Evolutionary conservation across 2,797 vertebrate species (phyloP), one percentile per base, ranked within the genome.

Genomic region (Hylomyscus alleni): DNA sequence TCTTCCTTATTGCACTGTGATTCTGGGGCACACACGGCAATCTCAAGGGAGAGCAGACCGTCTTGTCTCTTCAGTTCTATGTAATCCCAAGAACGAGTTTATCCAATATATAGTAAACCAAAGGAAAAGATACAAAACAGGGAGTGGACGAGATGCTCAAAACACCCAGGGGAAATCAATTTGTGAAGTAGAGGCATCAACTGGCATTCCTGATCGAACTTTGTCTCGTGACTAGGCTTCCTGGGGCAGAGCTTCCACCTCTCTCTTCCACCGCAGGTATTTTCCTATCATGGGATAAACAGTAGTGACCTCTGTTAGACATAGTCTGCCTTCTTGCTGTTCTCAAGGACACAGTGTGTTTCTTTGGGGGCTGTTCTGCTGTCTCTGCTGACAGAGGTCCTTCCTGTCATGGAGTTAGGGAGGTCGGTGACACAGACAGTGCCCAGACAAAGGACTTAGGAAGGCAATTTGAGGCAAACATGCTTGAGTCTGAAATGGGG

Each of bases 401-500:
- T 85, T 13, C 62, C 44, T n/a, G 62, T 52, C 44, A 84, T 40
- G n/a, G 60, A 50, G 60, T 67, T 22, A 58, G 31, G 44, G 44
- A 22, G 40, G 44, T 4, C 37, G 44, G 37, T 11, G 31, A 4
- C 44, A 31, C 65, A 34, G 31, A 67, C 65, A 67, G n/a, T 52
- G 20, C 62, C 31, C 31, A 67, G 60, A 65, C 29, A 50, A 67
- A 67, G 83, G 44, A 24, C 15, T n/a, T 34, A 69, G 47, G 12
- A 52, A 19, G 44, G 67, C 10, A 67, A 62, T 40, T 85, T 24
- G 31, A 86, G 44, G 62, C 83, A 86, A 52, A n/a, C 62, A 15
- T 52, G 83, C 44, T 86, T 86, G 65, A 65, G 12, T 85, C 83
- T 85, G 60, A 85, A 85, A 67, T 67, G 44, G 67, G 62, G 83